Conservation (phyloP, 1,140 invertebrate species). For the Bombus superbus region DNA sequence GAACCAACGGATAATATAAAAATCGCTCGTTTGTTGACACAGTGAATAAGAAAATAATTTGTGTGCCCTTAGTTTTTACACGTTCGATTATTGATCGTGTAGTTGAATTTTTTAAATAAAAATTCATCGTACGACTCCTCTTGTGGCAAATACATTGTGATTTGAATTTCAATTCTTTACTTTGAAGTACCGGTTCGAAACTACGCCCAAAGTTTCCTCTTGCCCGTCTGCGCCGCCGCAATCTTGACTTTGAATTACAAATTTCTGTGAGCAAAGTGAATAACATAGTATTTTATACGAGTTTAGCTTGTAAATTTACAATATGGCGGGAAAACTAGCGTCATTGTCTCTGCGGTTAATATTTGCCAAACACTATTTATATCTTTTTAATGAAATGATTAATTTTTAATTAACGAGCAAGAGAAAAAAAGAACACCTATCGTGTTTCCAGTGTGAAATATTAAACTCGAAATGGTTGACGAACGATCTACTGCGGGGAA, state of each 20-base stretch:
- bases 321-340: not conserved
- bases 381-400: not conserved
- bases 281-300: no score
- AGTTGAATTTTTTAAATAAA: not conserved
- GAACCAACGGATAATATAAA: not conserved
- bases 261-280: not conserved
- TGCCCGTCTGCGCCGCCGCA: not conserved
- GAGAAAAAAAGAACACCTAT: no score
- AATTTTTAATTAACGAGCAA: not conserved
- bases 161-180: slow-evolving; percentile 23
- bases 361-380: no score
- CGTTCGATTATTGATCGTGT: not conserved
- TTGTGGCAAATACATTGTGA: slow-evolving; percentile 9
- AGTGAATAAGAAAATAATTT: no score
- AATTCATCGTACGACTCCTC: slow-evolving; percentile 1
- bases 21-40: slow-evolving; percentile 12
- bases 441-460: not conserved
- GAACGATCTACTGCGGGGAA: not conserved
- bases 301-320: not conserved
- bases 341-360: not conserved
- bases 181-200: not conserved
- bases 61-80: no score
- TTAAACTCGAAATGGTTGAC: not conserved
- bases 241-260: not conserved
- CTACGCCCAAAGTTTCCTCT: slow-evolving; percentile 8